These are phyloP conservation scores for Apamea monoglypha DNA, from an alignment of 2,888 invertebrate species.

Conservation along the genomic window DNA sequence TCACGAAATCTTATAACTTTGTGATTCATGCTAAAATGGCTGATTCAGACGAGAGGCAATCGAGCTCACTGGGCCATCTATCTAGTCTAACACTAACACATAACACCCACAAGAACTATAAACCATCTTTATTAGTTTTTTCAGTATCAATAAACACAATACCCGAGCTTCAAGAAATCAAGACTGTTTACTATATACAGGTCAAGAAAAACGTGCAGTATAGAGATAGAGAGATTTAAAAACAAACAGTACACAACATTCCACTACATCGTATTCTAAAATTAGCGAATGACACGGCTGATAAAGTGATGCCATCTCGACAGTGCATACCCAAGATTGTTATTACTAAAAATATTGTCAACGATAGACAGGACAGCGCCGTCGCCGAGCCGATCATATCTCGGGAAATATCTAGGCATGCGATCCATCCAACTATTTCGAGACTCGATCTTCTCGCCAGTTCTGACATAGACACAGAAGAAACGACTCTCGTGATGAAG, in stretches of 20 bases:
- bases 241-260: conserved; percentile 67
- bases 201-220: conserved; percentile 24
- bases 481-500: conserved; percentile 47
- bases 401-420: conserved; percentile 71
- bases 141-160: conserved; percentile 36
- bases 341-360: conserved; percentile 79
- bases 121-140: conserved; percentile 47
- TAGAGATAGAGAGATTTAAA: conserved; percentile 53
- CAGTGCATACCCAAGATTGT: conserved; percentile 74
- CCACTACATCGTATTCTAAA: conserved; percentile 75
- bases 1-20: conserved; percentile 73
- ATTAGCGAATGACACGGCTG: conserved; percentile 77
- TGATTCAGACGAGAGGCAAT: conserved; percentile 70
- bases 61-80: conserved; percentile 67
- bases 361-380: conserved; percentile 69
- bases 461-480: conserved; percentile 36
- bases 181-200: conserved; percentile 44
- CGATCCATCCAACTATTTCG: conserved; percentile 69
- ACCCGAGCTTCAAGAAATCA: conserved; percentile 12
- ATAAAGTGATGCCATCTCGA: conserved; percentile 77
- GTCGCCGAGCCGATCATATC: conserved; percentile 72
- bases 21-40: conserved; percentile 75
- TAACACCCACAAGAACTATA: conserved; percentile 50
- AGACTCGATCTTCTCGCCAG: conserved; percentile 44
- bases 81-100: conserved; percentile 58